These are phyloP conservation scores for Rhynchopsitta pachyrhyncha DNA, from an alignment of 2,113 vertebrate species.

Conservation along the genomic window DNA sequence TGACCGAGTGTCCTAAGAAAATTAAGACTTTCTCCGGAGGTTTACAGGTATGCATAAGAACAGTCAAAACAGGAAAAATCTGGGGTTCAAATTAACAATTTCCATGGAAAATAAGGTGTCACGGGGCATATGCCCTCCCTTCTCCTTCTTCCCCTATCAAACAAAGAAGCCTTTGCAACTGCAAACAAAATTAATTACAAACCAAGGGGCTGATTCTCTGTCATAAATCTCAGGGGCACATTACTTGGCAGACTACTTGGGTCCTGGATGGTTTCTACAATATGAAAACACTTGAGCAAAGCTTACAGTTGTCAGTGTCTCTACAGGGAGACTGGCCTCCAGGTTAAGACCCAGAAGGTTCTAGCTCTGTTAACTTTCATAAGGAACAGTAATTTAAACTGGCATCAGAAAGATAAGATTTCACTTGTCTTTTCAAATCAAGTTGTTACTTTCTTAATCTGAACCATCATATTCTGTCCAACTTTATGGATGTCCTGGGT, in stretches of 20 bases:
- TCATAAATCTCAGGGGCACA: not conserved
- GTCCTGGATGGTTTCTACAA: not conserved
- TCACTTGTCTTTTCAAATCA: not conserved
- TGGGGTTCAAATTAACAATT: not conserved
- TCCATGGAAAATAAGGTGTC: not conserved
- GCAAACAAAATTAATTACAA: not conserved
- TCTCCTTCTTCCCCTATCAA: not conserved
- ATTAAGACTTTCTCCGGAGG: not conserved
- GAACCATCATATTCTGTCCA: not conserved
- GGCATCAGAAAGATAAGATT: not conserved
- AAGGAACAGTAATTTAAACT: not conserved
- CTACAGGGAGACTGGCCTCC: accelerated
- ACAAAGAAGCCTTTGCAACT: not conserved
- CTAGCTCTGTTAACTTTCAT: not conserved
- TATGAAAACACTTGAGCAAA: not conserved
- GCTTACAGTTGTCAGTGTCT: not conserved
- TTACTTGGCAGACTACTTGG: not conserved
- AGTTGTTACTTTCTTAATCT: not conserved
- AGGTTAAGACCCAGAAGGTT: not conserved
- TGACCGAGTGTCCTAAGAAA: not conserved
- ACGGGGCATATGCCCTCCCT: not conserved
- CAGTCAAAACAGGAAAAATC: not conserved
- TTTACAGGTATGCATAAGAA: not conserved
- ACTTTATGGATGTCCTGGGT: not conserved
- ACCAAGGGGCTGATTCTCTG: not conserved